phyloP scores from a whole-genome alignment of 2,113 vertebrate species.

The Sylvia atricapilla region DNA sequence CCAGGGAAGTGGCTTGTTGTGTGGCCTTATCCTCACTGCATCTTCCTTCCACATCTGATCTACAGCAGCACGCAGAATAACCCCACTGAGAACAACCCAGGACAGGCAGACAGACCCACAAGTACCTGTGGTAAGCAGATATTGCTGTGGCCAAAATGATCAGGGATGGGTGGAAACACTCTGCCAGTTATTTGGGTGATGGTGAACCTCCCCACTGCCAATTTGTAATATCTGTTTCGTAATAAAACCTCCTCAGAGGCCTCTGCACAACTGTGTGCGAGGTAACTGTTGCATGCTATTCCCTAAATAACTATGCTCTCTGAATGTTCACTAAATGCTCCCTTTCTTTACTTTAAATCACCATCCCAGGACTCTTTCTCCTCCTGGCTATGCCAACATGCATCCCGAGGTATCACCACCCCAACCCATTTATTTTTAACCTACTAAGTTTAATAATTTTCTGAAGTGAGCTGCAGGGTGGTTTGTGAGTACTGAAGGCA shows the following conservation, averaged over 20 bases:
- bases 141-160: not conserved
- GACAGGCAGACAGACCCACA: not conserved
- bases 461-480: not conserved
- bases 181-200: constrained; percentile 13
- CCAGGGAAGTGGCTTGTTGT: not conserved
- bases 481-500: not conserved
- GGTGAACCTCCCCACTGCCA: not conserved
- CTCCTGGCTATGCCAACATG: not conserved
- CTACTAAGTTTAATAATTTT: not conserved
- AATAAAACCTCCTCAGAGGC: not conserved
- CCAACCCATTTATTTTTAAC: not conserved
- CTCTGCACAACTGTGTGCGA: constrained; percentile 46
- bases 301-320: not conserved
- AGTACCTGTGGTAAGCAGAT: not conserved
- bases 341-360: not conserved
- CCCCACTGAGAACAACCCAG: not conserved
- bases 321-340: not conserved
- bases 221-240: not conserved
- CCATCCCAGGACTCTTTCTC: not conserved
- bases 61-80: accelerated
- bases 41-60: not conserved
- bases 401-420: not conserved
- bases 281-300: constrained; percentile 29
- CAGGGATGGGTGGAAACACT: accelerated
- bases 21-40: not conserved